Base-by-base conservation (phyloP, 1,140 invertebrate species). In the Calliphora vicina region DNA sequence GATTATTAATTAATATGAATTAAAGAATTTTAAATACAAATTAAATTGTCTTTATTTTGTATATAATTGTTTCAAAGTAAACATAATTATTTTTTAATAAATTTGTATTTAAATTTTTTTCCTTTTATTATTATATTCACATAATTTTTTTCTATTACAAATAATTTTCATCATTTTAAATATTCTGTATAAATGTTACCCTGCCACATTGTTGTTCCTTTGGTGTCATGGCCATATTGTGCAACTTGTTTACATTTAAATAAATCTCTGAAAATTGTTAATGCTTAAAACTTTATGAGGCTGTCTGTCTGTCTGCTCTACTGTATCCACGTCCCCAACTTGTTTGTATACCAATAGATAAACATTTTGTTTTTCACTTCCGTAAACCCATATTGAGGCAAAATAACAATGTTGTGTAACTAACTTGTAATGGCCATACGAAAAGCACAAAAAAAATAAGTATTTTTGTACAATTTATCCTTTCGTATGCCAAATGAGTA, bases 391-490 rank as follows among this genome's bases (percentile, higher is more conserved):
- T 13, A 50, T 50, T 50, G 10, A 50, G 45, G 29, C 29, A 35
- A 50, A 50, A 50, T n/a, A 50, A 50, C 12, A 50, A 50, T 0
- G 1, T 50, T 15, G 3, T n/a, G 45, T 1, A 43, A 43, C 5
- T 50, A 50, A 17, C 45, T 50, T 17, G 13, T 17, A 17, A 12
- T 17, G 15, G 12, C 17, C 17, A 50, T 4, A 50, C 1, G 10
- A 4, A 50, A 50, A 13, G 2, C 45, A 1, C 15, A 45, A 12
- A 1, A n/a, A 17, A 50, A 50, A 35, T 8, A 35, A 35, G 12
- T 50, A n/a, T 50, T 50, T 74, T 17, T 35, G 72, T 74, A 74
- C 25, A 74, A 74, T 74, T 27, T 74, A 74, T 74, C 27, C 72
- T 74, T 74, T 74, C 17, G 26, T 74, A 35, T 2, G 35, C 35